A percentile compares a stretch with the other conserved stretches of the same genome.
Evolutionary conservation across 2,888 invertebrate species (phyloP).

Genomic region (Melanchra persicariae): DNA sequence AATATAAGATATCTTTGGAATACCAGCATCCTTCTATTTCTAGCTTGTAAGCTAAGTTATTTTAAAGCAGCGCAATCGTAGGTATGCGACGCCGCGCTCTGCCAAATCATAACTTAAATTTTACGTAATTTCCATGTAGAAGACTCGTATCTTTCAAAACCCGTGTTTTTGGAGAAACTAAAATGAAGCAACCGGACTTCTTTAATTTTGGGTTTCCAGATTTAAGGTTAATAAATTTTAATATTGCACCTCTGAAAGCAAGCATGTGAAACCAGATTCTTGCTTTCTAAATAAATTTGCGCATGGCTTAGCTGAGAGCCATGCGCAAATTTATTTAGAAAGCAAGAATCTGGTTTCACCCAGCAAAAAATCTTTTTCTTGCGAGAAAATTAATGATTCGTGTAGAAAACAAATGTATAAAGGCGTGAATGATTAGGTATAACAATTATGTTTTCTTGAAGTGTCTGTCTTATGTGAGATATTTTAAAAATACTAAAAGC

Average conservation of each 20-base stretch:
- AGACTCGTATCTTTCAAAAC: slow-evolving; percentile 8
- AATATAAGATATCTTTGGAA: neutral
- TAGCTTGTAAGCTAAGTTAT: slow-evolving; percentile 32
- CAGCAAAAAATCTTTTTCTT: neutral
- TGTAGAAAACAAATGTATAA: neutral
- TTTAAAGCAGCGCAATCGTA: slow-evolving; percentile 16
- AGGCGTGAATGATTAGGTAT: no score
- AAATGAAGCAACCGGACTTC: neutral
- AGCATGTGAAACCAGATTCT: neutral
- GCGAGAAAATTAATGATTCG: slow-evolving; percentile 8
- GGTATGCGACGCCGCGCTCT: slow-evolving; percentile 9
- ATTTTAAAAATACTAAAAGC: no score
- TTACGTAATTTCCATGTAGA: slow-evolving; percentile 25
- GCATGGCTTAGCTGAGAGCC: no score
- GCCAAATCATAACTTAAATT: slow-evolving; percentile 22
- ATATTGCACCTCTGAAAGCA: no score
- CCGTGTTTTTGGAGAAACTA: neutral
- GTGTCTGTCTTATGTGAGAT: no score
- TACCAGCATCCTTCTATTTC: slow-evolving; percentile 16
- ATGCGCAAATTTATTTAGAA: neutral
- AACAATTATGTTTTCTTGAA: no score
- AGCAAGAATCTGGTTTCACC: neutral
- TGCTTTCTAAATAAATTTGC: neutral
- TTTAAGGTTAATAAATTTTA: no score
- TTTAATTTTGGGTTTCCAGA: neutral